phyloP scores from a whole-genome alignment of 1,140 invertebrate species.

The Platyscapa corneri region DNA sequence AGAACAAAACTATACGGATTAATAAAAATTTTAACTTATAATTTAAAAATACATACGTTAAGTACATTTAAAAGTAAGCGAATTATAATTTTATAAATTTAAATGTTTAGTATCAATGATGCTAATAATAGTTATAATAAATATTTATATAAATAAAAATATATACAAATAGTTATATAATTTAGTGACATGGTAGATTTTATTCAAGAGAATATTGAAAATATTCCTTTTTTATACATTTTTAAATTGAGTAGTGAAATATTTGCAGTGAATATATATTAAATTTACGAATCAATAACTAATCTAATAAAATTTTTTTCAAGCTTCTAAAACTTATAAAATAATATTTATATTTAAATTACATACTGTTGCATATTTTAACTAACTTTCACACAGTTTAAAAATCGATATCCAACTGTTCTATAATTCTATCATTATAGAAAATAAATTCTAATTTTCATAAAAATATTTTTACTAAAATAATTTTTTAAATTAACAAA shows the following conservation, averaged over 20 bases:
- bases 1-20: background rate
- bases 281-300: background rate
- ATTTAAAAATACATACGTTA: background rate
- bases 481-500: background rate
- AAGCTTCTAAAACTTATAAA: background rate
- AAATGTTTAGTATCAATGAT: background rate
- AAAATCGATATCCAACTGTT: no score
- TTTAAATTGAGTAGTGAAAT: background rate
- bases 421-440: no score
- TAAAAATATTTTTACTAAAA: background rate
- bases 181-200: background rate
- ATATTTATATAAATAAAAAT: no score
- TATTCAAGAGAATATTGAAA: background rate
- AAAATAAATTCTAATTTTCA: background rate
- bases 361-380: background rate
- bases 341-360: background rate
- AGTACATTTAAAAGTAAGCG: background rate
- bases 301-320: slow-evolving; percentile 11
- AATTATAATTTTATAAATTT: background rate
- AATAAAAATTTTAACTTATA: background rate
- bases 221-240: background rate
- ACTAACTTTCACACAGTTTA: no score
- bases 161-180: no score
- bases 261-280: background rate
- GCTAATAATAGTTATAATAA: background rate